These are phyloP conservation scores for Callyntrura sp. DNA, from an alignment of 2,888 invertebrate genomes.

Conservation along the genomic window DNA sequence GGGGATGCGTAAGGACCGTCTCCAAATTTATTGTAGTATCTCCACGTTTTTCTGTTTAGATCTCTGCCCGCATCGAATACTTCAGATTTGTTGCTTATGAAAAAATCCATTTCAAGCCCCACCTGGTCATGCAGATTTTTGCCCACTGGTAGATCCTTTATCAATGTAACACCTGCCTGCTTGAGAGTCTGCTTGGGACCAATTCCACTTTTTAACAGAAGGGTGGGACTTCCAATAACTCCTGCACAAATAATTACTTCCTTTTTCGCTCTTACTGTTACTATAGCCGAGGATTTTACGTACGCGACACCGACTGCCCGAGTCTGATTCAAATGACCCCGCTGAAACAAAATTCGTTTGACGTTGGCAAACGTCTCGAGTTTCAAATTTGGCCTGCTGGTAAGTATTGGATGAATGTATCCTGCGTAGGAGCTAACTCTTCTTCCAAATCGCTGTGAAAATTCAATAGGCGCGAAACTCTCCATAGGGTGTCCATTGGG, in stretches of 20 bases:
- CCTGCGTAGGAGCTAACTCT: conserved; percentile 57
- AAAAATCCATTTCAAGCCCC: conserved; percentile 23
- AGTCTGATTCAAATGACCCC: not conserved
- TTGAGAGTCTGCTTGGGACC: conserved; percentile 66
- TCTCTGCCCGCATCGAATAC: conserved; percentile 27
- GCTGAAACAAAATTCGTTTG: not conserved
- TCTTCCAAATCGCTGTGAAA: conserved; percentile 33
- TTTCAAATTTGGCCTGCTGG: conserved; percentile 33
- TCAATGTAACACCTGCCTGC: not conserved
- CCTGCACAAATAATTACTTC: conserved; percentile 81
- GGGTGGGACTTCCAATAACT: conserved; percentile 52
- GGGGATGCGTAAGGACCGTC: conserved; percentile 41
- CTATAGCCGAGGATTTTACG: too few species aligned
- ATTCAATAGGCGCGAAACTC: conserved; percentile 44
- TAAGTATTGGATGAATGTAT: conserved; percentile 57
- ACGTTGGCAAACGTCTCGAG: conserved; percentile 50
- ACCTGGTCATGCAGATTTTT: conserved; percentile 57
- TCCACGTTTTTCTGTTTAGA: conserved; percentile 17
- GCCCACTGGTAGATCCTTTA: conserved; percentile 69
- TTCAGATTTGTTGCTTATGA: conserved; percentile 36
- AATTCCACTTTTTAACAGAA: conserved; percentile 73
- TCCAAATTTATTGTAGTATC: conserved; percentile 6
- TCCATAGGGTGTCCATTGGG: conserved; percentile 67
- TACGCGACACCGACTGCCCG: too few species aligned
- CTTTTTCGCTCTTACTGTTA: conserved; percentile 72